A percentile compares a stretch with the other conserved stretches of the same genome.
These are phyloP conservation scores for Laothoe populi DNA, from an alignment of 2,888 invertebrate species.

Conservation along the genomic window DNA sequence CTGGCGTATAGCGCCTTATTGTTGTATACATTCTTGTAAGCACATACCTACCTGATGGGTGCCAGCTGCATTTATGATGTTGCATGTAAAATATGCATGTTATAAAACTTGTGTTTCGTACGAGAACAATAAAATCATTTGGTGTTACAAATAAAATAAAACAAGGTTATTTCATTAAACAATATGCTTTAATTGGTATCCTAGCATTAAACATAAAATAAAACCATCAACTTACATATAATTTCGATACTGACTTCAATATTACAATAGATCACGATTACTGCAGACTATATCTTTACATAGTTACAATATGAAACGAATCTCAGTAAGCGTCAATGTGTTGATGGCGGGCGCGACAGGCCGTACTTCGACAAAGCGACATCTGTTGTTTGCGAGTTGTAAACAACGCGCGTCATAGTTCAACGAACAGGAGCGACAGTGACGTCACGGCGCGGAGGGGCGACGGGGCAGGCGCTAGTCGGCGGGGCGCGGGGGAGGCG, in stretches of 20 bases:
- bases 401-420: background rate
- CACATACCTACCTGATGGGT: no score
- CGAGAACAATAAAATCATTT: no score
- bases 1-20: no score
- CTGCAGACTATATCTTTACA: constrained; percentile 7
- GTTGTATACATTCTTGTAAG: no score
- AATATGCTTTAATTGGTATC: constrained; percentile 22
- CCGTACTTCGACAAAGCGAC: background rate
- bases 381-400: background rate
- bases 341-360: constrained; percentile 14
- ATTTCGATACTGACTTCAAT: constrained; percentile 12
- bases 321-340: constrained; percentile 24
- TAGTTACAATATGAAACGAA: constrained; percentile 18
- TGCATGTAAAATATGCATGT: no score
- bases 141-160: background rate
- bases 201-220: constrained; percentile 22
- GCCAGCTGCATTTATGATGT: no score
- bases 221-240: constrained; percentile 15
- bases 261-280: constrained; percentile 7
- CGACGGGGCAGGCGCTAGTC: constrained; percentile 56
- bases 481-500: constrained; percentile 74
- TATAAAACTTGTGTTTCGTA: no score
- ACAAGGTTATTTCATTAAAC: constrained; percentile 1
- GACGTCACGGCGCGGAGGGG: constrained; percentile 22
- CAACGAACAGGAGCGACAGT: background rate